phyloP scores from a whole-genome alignment of 2,113 vertebrate genomes.

The Loxodonta africana region DNA sequence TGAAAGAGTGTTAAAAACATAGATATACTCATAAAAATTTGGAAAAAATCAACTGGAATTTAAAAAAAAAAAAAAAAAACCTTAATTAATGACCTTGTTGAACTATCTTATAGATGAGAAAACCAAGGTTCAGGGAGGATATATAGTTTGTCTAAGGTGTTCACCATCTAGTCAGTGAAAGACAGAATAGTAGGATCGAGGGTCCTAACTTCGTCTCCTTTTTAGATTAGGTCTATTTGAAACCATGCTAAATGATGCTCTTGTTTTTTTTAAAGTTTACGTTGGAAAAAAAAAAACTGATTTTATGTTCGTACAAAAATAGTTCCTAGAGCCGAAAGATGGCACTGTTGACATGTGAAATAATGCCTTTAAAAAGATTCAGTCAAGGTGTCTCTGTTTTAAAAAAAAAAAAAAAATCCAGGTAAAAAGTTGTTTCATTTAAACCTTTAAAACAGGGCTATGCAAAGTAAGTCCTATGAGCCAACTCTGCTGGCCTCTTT shows the following conservation, averaged over 20 bases:
- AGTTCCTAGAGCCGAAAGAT: constrained; percentile 76
- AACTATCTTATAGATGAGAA: background rate
- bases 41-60: background rate
- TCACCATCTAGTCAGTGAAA: background rate
- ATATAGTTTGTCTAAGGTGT: background rate
- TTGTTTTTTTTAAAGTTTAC: background rate
- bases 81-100: background rate
- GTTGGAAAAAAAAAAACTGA: background rate
- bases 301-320: background rate
- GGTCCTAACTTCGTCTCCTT: background rate
- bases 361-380: background rate
- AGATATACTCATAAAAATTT: background rate
- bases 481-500: background rate
- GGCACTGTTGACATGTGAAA: constrained; percentile 74
- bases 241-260: background rate
- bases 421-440: background rate
- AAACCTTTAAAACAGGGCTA: background rate
- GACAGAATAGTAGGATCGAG: background rate
- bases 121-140: background rate
- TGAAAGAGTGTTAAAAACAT: background rate
- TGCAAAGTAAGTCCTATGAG: background rate
- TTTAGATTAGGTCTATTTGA: background rate
- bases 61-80: background rate
- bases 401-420: background rate
- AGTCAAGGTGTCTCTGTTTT: background rate